These are phyloP conservation scores for Agriotes lineatus DNA, from an alignment of 2,888 invertebrate genomes.

Conservation along the genomic window DNA sequence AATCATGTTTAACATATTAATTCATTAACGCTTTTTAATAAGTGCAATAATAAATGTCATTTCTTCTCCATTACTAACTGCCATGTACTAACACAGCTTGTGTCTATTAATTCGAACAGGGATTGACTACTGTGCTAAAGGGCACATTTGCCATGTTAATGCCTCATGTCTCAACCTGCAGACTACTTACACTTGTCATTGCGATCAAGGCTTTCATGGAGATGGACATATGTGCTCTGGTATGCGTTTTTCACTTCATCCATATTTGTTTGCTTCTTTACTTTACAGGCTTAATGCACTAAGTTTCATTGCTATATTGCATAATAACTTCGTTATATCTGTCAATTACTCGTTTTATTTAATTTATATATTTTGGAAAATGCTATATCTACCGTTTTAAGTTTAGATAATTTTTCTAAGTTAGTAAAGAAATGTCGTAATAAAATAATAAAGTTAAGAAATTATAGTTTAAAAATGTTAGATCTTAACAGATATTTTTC, in stretches of 20 bases:
- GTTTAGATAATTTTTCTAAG: too few species aligned
- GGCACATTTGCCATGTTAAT: slow-evolving; percentile 90
- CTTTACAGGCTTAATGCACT: too few species aligned
- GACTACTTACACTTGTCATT: slow-evolving; percentile 91
- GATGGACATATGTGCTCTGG: slow-evolving; percentile 85
- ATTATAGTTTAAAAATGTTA: too few species aligned
- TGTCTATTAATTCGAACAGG: slow-evolving; percentile 68
- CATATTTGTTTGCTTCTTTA: neutral
- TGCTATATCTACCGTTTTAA: too few species aligned
- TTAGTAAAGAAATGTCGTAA: too few species aligned
- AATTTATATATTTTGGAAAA: too few species aligned
- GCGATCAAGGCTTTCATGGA: slow-evolving; percentile 90
- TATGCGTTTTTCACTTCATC: slow-evolving; percentile 60
- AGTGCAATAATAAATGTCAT: slow-evolving; percentile 1
- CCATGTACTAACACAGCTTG: slow-evolving; percentile 2
- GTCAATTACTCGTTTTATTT: too few species aligned
- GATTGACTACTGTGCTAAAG: slow-evolving; percentile 90
- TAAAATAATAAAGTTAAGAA: too few species aligned
- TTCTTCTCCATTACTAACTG: slow-evolving; percentile 18
- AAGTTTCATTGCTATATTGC: too few species aligned
- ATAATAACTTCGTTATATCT: too few species aligned
- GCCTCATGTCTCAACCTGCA: slow-evolving; percentile 93
- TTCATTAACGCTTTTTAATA: slow-evolving; percentile 4
- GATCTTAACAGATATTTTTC: too few species aligned
- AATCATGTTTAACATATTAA: neutral